Conservation (phyloP, 2,113 vertebrate genomes). For the Ascaphus truei region DNA sequence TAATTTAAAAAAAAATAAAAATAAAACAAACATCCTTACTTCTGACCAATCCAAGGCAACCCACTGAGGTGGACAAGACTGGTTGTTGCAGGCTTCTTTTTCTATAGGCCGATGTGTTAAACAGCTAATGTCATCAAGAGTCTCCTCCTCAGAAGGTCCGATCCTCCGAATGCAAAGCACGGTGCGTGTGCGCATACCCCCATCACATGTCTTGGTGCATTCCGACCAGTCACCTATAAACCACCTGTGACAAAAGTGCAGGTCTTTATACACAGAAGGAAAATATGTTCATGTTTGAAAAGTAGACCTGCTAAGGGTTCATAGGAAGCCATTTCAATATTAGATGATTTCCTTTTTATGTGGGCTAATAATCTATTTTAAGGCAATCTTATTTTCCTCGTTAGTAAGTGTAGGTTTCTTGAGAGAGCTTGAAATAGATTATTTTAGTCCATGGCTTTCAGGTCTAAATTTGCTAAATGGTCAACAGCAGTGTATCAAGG, state of each 20-base stretch:
- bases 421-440: too few species aligned
- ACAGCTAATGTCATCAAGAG: conserved; percentile 81
- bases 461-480: too few species aligned
- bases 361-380: too few species aligned
- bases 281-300: too few species aligned
- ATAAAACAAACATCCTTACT: conserved; percentile 58
- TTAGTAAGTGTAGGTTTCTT: too few species aligned
- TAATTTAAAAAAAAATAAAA: too few species aligned
- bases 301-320: conserved; percentile 27
- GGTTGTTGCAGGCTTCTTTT: conserved; percentile 89
- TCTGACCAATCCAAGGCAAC: conserved; percentile 95
- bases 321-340: conserved; percentile 29
- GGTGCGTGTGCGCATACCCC: conserved; percentile 78
- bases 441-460: too few species aligned
- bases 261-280: too few species aligned
- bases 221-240: conserved; percentile 95
- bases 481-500: too few species aligned
- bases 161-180: conserved; percentile 91
- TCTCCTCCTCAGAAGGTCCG: conserved; percentile 88
- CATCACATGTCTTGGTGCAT: conserved; percentile 92
- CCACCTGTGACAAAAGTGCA: conserved; percentile 72
- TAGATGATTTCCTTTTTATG: too few species aligned
- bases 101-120: conserved; percentile 88
- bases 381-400: background rate
- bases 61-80: conserved; percentile 96